Percentiles rank a stretch among this genome's conserved stretches.
Evolutionary conservation across 23 tunicate genomes (phyloP).

Genomic region (Halocynthia roretzi): DNA sequence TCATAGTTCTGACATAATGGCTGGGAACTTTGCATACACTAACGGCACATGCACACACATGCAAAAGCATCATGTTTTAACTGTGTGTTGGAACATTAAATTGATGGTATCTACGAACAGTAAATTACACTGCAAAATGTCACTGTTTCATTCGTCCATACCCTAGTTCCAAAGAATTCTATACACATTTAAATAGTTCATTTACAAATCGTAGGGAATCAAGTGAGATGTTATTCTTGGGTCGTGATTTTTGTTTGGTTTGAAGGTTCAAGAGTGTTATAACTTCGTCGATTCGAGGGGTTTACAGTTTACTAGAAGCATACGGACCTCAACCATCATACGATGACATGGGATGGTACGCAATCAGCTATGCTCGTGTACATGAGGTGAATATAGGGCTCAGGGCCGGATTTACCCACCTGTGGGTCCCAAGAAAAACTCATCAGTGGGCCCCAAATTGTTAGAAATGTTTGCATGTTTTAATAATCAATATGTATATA

Average conservation of each 20-base stretch:
- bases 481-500: too few relatives aligned
- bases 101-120: too few relatives aligned
- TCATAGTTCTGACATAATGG: background rate
- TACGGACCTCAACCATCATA: conserved; percentile 81
- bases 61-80: background rate
- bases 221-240: background rate
- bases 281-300: conserved; percentile 42
- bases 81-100: too few relatives aligned
- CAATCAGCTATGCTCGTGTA: conserved; percentile 64
- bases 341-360: conserved; percentile 92
- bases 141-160: too few relatives aligned
- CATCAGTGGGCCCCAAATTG: too few relatives aligned
- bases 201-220: too few relatives aligned
- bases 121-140: too few relatives aligned
- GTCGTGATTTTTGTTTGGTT: background rate
- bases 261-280: conserved; percentile 65
- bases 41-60: background rate
- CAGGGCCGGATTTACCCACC: background rate
- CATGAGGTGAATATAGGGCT: conserved; percentile 48
- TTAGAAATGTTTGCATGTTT: too few relatives aligned
- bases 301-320: conserved; percentile 62
- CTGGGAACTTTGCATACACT: background rate
- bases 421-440: too few relatives aligned
- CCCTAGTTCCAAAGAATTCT: too few relatives aligned
- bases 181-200: too few relatives aligned